Evolutionary conservation across 2,113 vertebrate species (phyloP), one percentile per base, ranked within the genome.

Genomic region (Ellobius talpinus): DNA sequence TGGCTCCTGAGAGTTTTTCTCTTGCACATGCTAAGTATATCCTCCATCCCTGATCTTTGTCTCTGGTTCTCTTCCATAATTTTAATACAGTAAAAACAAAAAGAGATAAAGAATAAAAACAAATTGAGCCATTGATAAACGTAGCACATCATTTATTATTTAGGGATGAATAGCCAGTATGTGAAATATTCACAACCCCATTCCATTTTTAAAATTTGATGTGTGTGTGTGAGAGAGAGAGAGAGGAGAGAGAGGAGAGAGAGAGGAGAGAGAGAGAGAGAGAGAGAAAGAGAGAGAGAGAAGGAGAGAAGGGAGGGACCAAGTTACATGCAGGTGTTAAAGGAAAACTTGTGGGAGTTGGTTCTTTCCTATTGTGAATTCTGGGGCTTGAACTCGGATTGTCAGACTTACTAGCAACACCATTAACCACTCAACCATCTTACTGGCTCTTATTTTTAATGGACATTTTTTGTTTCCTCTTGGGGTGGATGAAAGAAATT

Each of bases 111-210:
- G 26, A 88, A 70, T 66, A 17, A 24, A 26, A 79, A 77, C 50
- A 17, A 96, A 90, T 29, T 13, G 33, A 97, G 16, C 65, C 63
- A 95, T 26, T 73, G 87, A 74, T 65, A n/a, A 92, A 65, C 19
- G 66, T 7, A 92, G 88, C 21, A 5, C n/a, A 68, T 84, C 47
- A 92, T 65, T 77, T 73, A 72, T 93, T 77, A 95, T 7, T 78
- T 73, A 68, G 31, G 68, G 66, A 14, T 95, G 33, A 91, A 79
- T 88, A 79, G n/a, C 10, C 31, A 93, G 23, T 65, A 33, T 45
- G 17, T 50, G 45, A 8, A 85, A 65, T 87, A 82, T n/a, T 96
- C 26, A 81, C 24, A 47, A 81, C 19, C 29, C 23, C 12, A 50
- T 50, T 93, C 29, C 36, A 73, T 36, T 78, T 77, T 95, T 81